These are phyloP conservation scores for Eulemur rufifrons DNA, from an alignment of 2,113 vertebrate species.

Conservation along the genomic window DNA sequence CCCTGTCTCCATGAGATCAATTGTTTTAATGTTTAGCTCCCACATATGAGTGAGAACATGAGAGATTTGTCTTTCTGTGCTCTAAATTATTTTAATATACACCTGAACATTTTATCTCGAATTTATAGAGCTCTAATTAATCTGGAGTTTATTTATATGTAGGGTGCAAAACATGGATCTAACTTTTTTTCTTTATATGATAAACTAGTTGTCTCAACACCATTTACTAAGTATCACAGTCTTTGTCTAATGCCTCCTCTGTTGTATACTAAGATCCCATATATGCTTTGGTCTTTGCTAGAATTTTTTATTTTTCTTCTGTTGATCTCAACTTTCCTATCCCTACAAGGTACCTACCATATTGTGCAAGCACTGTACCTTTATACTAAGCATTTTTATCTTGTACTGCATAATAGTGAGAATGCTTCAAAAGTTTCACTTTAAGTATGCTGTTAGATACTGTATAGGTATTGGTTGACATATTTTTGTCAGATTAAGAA, in stretches of 20 bases:
- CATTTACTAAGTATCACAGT: background rate
- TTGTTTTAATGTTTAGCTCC: too few species aligned
- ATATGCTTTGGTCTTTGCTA: background rate
- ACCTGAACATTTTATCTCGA: background rate
- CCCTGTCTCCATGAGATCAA: too few species aligned
- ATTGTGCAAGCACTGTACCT: background rate
- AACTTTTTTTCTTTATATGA: background rate
- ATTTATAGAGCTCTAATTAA: background rate
- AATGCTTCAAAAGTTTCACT: background rate
- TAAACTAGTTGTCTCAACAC: background rate
- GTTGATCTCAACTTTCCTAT: background rate
- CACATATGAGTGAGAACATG: too few species aligned
- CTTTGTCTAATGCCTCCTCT: background rate
- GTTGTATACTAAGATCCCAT: background rate
- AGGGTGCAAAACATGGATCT: background rate
- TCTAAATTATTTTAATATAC: background rate
- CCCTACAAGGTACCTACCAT: background rate
- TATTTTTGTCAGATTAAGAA: constrained; percentile 20
- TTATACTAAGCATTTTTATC: background rate
- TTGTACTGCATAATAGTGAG: background rate
- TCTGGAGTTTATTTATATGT: background rate
- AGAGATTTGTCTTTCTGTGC: too few species aligned
- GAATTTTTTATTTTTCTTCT: background rate
- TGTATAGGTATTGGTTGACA: background rate
- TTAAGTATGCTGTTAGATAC: background rate